Conservation (phyloP, 2,888 invertebrate species). For the Leptopilina syphax region DNA sequence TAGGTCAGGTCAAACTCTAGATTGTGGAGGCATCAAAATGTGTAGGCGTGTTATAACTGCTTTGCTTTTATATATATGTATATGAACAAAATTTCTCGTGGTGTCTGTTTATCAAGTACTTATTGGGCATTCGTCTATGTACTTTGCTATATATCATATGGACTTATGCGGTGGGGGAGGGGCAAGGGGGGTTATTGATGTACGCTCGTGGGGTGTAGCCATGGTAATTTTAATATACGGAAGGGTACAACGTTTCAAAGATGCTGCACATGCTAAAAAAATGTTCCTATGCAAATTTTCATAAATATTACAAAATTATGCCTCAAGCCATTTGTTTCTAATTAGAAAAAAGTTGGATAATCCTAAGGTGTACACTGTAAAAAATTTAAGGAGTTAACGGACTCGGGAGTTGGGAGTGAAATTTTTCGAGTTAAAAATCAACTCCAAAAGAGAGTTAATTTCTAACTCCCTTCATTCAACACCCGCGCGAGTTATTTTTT, state of each 20-base stretch:
- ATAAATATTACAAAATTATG: not conserved
- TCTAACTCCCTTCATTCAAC: too few species aligned
- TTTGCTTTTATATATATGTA: not conserved
- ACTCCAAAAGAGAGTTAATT: too few species aligned
- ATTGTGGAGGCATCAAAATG: conserved; percentile 8
- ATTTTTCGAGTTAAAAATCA: too few species aligned
- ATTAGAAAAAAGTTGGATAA: too few species aligned
- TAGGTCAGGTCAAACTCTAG: conserved; percentile 16
- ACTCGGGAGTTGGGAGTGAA: too few species aligned
- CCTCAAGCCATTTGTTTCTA: too few species aligned
- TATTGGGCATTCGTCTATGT: conserved; percentile 39
- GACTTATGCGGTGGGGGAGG: conserved; percentile 44
- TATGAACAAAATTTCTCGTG: conserved; percentile 4
- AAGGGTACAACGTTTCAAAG: conserved; percentile 20
- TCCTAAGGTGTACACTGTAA: too few species aligned
- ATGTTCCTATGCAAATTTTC: not conserved
- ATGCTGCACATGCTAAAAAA: not conserved
- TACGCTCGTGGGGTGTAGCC: conserved; percentile 55
- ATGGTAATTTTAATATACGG: conserved; percentile 47
- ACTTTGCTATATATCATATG: conserved; percentile 41
- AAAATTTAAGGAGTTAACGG: too few species aligned
- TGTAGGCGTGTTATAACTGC: conserved; percentile 26
- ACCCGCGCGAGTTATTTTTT: too few species aligned
- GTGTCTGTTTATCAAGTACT: conserved; percentile 32
- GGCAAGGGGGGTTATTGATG: conserved; percentile 49